These are phyloP conservation scores for Metridium senile DNA, from an alignment of 92 coral and sea anemone species.

Conservation along the genomic window DNA sequence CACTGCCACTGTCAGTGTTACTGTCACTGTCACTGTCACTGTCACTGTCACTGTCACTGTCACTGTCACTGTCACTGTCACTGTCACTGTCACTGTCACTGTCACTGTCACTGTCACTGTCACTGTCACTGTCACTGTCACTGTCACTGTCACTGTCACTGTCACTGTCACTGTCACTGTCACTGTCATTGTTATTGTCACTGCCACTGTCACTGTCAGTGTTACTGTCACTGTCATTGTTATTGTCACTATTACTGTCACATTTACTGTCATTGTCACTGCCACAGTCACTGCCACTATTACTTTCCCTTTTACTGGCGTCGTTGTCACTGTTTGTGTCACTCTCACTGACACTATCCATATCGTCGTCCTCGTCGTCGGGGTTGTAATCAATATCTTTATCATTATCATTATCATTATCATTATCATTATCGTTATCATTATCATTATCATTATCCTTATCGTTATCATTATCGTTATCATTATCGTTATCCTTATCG, in stretches of 20 bases:
- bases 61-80: conserved; percentile 41
- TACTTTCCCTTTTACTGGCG: too few species aligned
- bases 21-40: conserved; percentile 40
- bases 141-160: neutral
- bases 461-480: too few species aligned
- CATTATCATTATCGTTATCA: too few species aligned
- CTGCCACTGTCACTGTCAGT: neutral
- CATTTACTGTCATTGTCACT: too few species aligned
- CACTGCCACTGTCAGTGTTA: conserved; percentile 35
- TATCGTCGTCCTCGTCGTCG: too few species aligned
- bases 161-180: neutral
- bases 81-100: conserved; percentile 42
- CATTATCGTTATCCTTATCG: too few species aligned
- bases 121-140: neutral
- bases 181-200: neutral
- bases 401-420: too few species aligned
- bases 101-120: conserved; percentile 37
- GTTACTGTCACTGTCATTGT: neutral
- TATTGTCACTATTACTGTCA: neutral
- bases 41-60: conserved; percentile 41
- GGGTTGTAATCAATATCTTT: too few species aligned
- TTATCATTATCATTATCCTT: too few species aligned
- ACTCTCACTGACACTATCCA: too few species aligned
- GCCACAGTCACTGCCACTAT: too few species aligned
- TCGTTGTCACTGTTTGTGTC: too few species aligned